Base-by-base conservation (phyloP, 1,140 invertebrate species). In the Pachypeltis micranthus region DNA sequence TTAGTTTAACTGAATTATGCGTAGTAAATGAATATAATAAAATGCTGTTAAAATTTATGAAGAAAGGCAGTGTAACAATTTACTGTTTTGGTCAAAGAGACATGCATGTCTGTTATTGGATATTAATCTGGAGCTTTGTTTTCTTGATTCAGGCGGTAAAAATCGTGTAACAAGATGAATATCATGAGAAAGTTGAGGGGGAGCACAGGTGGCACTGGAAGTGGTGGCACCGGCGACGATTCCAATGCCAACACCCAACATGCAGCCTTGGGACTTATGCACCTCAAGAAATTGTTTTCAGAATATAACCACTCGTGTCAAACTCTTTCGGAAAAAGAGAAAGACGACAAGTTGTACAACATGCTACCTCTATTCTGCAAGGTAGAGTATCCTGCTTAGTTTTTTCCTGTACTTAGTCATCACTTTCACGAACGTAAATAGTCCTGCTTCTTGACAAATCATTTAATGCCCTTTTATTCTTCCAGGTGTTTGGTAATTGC, bases 281-380 rank as follows among this genome's bases (percentile, higher is more conserved):
- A 97, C 71, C 80, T 98, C 2, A 91, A 96, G 69, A 98, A 97
- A 76, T 79, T 98, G 10, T 98, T 97, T 76, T 86, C 88, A 24
- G 94, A 97, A 71, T 95, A 93, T 70, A 87, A 85, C 23, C 90
- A 96, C 78, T 88, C 91, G 34, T 78, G 85, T 47, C 87, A 90
- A 69, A 81, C 86, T 7, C 77, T 93, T 0, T 83, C 82, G 29
- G 90, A 93, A 63, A 78, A 82, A 61, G 91, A 96, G 75, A 84
- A 88, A 65, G 92, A 97, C 76, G 88, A 90, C 71, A 95, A 96
- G 76, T 79, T 98, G 0, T 98, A 98, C 75, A 96, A 94, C 75
- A 96, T 98, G 91, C 79, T 99, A 69, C 96, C 96, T 44, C 78
- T 98, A 10, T 98, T 99, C 78, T 96, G 92, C 78, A 98, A 97